Evolutionary conservation across 2,797 vertebrate species (phyloP), one percentile per base, ranked within the genome.

Genomic region (Poliocrania exsul): DNA sequence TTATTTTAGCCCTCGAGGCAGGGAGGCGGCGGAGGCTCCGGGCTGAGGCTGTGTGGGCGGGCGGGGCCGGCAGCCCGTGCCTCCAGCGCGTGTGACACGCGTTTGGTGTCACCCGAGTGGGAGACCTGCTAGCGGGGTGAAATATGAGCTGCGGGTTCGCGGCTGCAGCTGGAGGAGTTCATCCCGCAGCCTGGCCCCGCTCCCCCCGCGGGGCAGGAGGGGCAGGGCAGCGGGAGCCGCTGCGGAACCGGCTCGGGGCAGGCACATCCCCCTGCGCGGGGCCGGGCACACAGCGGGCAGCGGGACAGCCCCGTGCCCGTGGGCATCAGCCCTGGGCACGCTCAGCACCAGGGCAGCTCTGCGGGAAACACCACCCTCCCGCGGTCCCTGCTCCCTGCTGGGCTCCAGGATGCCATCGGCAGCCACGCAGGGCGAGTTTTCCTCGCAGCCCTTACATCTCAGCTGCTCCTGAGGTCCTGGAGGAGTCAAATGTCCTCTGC

Each of bases 101-200:
- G 91, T 95, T 93, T 4, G 56, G 91, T 96, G 96, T 96, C 96
- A 96, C 91, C 86, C 56, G 60, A 37, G 75, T 24, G 71, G 92
- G 81, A 93, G 93, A 91, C 82, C 92, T 66, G 83, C 5, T 6
- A 62, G 86, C 57, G 1, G 58, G 25, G 37, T 94, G 96, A 96
- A 88, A 91, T 94, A 96, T 75, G 96, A 95, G 95, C 86, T 91
- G 95, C 5, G 78, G 64, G 81, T 17, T 92, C 62, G 58, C 4
- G 9, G 92, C 66, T 12, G 4, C 90, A 88, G 93, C 90, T 96
- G 96, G 86, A 93, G 73, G 38, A 81, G 88, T 9, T 75, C 13
- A 11, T 71, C 51, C 89, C 80, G 86, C 83, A 70, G 83, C 66
- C 83, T 31, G 80, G 78, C 83, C 44, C 65, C 0, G 35, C 3